A percentile compares a stretch with the other conserved stretches of the same genome.
phyloP scores from a whole-genome alignment of 2,797 vertebrate genomes.

The Anguilla megastoma region DNA sequence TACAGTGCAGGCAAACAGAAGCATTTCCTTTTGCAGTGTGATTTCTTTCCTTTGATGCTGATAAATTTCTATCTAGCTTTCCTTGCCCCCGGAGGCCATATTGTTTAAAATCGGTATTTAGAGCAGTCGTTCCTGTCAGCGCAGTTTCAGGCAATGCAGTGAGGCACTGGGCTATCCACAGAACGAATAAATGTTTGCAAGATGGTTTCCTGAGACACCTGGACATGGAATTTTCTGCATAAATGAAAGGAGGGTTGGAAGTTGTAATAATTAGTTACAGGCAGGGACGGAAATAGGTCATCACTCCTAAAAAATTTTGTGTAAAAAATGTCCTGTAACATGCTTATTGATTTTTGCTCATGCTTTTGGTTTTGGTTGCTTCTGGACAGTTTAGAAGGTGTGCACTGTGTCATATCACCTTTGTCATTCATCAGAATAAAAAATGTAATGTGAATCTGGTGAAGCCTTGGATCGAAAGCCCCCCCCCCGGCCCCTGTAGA shows the following conservation, averaged over 20 bases:
- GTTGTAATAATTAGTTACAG: neutral
- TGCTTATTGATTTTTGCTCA: neutral
- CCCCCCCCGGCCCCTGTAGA: neutral
- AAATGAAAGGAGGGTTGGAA: neutral
- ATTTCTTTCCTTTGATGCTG: conserved; percentile 30
- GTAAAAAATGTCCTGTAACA: neutral
- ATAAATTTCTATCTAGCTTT: conserved; percentile 22
- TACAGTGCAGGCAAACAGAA: neutral
- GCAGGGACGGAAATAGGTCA: neutral
- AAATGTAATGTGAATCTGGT: neutral
- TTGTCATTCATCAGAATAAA: neutral
- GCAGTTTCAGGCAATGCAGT: neutral
- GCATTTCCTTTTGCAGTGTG: conserved; percentile 17
- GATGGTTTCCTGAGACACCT: neutral
- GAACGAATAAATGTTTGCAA: neutral
- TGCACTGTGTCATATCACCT: neutral
- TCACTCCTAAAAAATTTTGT: neutral
- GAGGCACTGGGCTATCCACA: neutral
- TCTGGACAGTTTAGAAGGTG: neutral
- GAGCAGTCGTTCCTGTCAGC: conserved; percentile 26
- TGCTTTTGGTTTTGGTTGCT: neutral
- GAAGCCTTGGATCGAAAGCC: neutral
- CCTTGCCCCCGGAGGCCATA: conserved; percentile 11
- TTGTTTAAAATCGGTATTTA: conserved; percentile 18
- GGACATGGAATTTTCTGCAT: neutral